Percentiles rank a stretch among this genome's conserved stretches.
phyloP scores from a whole-genome alignment of 2,888 invertebrate genomes.

The Nephrotoma flavescens region DNA sequence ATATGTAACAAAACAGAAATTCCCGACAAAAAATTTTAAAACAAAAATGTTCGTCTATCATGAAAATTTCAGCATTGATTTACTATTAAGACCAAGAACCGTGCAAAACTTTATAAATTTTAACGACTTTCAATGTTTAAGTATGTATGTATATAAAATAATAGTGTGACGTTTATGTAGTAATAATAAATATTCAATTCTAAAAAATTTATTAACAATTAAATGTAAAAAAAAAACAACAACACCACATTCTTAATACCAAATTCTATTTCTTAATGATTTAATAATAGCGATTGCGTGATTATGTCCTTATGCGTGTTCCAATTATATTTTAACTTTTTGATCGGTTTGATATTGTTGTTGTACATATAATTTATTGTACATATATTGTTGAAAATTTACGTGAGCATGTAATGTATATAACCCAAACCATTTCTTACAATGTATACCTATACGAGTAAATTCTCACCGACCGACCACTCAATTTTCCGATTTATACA shows the following conservation, averaged over 20 bases:
- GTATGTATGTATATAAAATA: too few relatives aligned
- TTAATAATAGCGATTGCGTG: constrained; percentile 11
- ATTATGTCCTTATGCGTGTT: constrained; percentile 1
- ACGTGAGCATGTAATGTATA: background rate
- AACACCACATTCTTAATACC: background rate
- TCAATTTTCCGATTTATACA: background rate
- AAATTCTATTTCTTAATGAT: constrained; percentile 6
- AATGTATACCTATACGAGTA: background rate
- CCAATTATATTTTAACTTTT: background rate
- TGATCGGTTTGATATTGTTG: background rate
- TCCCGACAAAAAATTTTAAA: background rate
- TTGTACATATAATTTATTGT: background rate
- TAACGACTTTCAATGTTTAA: too few relatives aligned
- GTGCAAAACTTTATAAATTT: too few relatives aligned
- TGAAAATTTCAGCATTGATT: background rate
- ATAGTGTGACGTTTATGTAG: too few relatives aligned
- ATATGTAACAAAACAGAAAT: too few relatives aligned
- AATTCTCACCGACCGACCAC: too few relatives aligned
- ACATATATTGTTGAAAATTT: background rate
- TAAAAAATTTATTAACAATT: background rate
- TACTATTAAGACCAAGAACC: too few relatives aligned
- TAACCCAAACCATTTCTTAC: background rate
- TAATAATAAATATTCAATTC: too few relatives aligned
- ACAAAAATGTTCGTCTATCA: background rate
- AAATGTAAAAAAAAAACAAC: background rate